Evolutionary conservation across 64 coral and sea anemone species (phyloP).

Genomic region (Montipora efflorescens): DNA sequence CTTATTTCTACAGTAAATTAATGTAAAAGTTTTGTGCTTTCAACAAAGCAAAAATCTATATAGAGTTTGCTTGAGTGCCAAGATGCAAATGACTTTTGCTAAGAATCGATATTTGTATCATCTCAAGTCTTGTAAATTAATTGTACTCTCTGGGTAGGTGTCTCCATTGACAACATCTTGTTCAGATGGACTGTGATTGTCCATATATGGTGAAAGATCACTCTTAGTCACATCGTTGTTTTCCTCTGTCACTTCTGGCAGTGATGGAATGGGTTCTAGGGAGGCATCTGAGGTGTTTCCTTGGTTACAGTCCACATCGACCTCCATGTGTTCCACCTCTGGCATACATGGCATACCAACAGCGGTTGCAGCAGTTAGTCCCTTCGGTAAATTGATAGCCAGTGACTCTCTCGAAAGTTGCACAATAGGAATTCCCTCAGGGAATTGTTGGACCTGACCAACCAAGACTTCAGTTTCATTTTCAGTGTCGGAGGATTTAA

Average conservation of each 20-base stretch:
- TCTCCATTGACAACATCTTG: conserved; percentile 57
- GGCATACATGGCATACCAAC: not conserved
- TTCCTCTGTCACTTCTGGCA: conserved; percentile 15
- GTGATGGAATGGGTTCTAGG: conserved; percentile 6
- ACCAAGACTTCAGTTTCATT: conserved; percentile 68
- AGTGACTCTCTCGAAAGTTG: conserved; percentile 13
- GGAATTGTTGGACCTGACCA: conserved; percentile 61
- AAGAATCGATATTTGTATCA: not conserved
- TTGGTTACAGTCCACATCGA: not conserved
- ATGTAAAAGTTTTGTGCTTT: too few relatives aligned
- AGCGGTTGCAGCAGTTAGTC: not conserved
- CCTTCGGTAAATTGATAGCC: conserved; percentile 65
- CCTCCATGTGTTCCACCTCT: conserved; percentile 18
- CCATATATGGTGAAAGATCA: conserved; percentile 54
- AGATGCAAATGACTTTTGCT: too few relatives aligned
- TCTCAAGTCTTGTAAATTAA: conserved; percentile 73
- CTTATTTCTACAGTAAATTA: too few relatives aligned
- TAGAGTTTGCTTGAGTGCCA: too few relatives aligned
- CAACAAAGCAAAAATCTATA: too few relatives aligned
- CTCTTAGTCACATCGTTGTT: not conserved
- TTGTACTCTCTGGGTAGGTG: conserved; percentile 70
- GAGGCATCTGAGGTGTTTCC: not conserved
- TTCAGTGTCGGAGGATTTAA: conserved; percentile 85
- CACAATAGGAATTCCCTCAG: conserved; percentile 8
- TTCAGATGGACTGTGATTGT: conserved; percentile 51